Conservation (phyloP, 2,797 vertebrate species). For the Sebastiscus tertius region DNA sequence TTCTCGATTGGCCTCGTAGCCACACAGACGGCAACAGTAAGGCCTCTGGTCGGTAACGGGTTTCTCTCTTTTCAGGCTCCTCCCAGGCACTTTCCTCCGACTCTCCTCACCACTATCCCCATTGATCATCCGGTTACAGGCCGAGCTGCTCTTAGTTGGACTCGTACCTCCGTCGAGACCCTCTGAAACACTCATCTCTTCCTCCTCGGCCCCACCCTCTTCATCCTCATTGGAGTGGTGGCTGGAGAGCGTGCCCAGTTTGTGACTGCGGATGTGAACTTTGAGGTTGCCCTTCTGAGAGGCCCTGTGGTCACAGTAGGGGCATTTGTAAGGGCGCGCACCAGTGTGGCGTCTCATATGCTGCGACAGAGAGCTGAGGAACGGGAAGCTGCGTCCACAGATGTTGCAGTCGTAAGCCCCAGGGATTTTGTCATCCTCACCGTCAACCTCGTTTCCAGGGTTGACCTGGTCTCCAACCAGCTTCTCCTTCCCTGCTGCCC, state of each 20-base stretch:
- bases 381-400: constrained; percentile 94
- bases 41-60: constrained; percentile 81
- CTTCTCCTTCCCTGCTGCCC: constrained; percentile 52
- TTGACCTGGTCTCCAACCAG: constrained; percentile 66
- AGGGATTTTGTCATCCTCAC: constrained; percentile 83
- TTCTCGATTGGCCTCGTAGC: constrained; percentile 87
- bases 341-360: constrained; percentile 97
- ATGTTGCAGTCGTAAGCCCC: constrained; percentile 89
- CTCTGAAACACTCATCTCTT: constrained; percentile 87
- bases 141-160: constrained; percentile 93
- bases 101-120: constrained; percentile 80
- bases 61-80: constrained; percentile 87
- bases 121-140: constrained; percentile 89
- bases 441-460: constrained; percentile 57
- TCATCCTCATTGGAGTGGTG: constrained; percentile 83
- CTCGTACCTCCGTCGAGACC: constrained; percentile 90
- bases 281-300: constrained; percentile 97
- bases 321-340: constrained; percentile 96
- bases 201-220: constrained; percentile 76
- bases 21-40: constrained; percentile 90
- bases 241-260: constrained; percentile 89
- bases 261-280: constrained; percentile 95
- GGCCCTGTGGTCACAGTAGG: constrained; percentile 95
- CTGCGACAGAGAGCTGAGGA: constrained; percentile 95
- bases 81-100: constrained; percentile 84